Evolutionary conservation across 2,888 invertebrate genomes (phyloP), one percentile per base, ranked within the genome.

Genomic region (Polymixis lichenea): DNA sequence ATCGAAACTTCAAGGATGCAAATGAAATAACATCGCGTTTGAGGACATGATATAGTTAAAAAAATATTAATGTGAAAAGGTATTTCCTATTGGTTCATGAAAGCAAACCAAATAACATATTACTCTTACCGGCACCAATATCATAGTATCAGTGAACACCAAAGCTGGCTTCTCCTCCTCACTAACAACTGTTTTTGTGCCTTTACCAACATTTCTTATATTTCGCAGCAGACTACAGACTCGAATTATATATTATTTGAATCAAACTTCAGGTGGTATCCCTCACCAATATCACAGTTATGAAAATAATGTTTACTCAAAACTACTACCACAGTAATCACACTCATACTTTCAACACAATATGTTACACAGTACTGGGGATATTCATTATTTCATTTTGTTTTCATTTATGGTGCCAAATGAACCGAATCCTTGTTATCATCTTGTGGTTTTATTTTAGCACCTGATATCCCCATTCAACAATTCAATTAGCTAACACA

Each of bases 31-130:
- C 91, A 92, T 90, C 94, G 95, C 94, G 94, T 90, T 95, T 92
- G 94, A 95, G 95, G 96, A 96, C 97, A 96, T 97, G 96, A 96
- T 94, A 96, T 95, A 96, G 96, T 96, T 95, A 95, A 95, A 96
- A 95, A 96, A 95, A 95, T 95, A 95, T 95, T 95, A 93, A 95
- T 92, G 93, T 95, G 97, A 97, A 97, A 97, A 97, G 97, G 97
- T 96, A 96, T 96, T 94, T 95, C 94, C 95, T 94, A 94, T 95
- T 95, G 95, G 95, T 95, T 94, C 90, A 93, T 93, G 88, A 91
- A 92, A 92, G 93, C 91, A 94, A 94, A 95, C 95, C 94, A 94
- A 93, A 91, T 90, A 89, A 91, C 90, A 90, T 87, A 78, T 87
- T 83, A 83, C 72, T 91, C 94, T 96, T 95, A 95, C 95, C 95